Evolutionary conservation across 2,113 vertebrate species (phyloP).

Genomic region (Hystrix cristata): DNA sequence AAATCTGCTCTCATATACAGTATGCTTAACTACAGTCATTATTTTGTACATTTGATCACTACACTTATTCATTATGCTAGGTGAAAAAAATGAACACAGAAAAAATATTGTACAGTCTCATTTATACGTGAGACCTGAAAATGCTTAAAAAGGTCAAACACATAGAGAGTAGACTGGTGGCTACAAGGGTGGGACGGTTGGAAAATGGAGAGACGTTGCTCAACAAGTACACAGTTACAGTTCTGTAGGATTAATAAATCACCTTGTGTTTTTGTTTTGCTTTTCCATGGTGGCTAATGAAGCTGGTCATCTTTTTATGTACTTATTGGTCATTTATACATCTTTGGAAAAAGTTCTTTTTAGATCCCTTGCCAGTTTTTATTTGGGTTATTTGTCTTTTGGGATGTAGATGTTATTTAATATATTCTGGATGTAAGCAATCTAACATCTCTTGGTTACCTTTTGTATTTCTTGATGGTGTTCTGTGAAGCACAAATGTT

Average conservation of each 20-base stretch:
- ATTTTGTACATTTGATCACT: background rate
- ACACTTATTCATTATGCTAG: background rate
- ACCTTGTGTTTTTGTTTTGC: background rate
- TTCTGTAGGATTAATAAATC: background rate
- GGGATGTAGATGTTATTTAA: background rate
- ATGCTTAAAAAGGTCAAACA: background rate
- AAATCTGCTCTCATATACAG: background rate
- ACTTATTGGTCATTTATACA: background rate
- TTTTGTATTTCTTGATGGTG: background rate
- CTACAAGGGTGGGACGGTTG: background rate
- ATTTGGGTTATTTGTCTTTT: background rate
- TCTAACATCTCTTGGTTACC: constrained; percentile 22
- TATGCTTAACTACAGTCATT: background rate
- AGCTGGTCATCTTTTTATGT: background rate
- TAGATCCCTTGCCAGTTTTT: background rate
- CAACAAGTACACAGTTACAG: background rate
- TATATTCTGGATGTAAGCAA: background rate
- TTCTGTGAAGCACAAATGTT: background rate
- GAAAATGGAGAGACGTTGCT: background rate
- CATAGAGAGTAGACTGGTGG: background rate
- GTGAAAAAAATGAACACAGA: background rate
- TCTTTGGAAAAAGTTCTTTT: background rate
- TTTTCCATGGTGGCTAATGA: background rate
- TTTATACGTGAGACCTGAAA: background rate
- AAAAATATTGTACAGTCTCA: background rate